These are phyloP conservation scores for Lagopus leucura DNA, from an alignment of 2,113 vertebrate species.

Conservation along the genomic window DNA sequence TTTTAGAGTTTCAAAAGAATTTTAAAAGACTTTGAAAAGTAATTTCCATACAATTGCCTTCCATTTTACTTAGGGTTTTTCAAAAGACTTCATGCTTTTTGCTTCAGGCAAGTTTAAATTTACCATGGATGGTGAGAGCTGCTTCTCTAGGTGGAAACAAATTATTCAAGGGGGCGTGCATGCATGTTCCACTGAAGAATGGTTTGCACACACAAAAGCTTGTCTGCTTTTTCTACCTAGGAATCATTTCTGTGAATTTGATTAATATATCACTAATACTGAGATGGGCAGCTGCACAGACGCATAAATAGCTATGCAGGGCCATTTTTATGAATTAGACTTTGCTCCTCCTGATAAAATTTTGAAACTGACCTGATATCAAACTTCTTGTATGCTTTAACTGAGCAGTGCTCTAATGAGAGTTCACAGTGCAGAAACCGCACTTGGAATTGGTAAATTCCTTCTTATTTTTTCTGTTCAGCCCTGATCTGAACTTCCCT, in stretches of 20 bases:
- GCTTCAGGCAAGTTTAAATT: slow-evolving; percentile 23
- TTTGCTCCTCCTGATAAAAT: slow-evolving; percentile 2
- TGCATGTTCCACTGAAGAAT: not conserved
- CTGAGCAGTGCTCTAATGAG: not conserved
- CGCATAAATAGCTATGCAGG: not conserved
- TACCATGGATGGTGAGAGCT: not conserved
- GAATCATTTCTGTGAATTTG: not conserved
- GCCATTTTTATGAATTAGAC: not conserved
- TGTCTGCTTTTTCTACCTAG: not conserved
- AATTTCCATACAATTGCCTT: not conserved
- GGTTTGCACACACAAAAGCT: not conserved
- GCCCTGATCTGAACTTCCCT: not conserved
- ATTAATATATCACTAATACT: not conserved
- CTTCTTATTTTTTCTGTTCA: not conserved
- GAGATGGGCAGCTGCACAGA: not conserved
- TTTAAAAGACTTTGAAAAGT: not conserved
- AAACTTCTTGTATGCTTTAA: not conserved
- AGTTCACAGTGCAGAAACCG: not conserved
- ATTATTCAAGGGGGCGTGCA: not conserved
- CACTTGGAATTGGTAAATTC: not conserved
- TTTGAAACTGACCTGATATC: not conserved
- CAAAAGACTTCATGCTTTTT: not conserved
- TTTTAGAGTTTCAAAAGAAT: not conserved
- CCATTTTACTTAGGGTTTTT: not conserved
- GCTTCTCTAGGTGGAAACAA: not conserved